Evolutionary conservation across 2,113 vertebrate species (phyloP), one percentile per base, ranked within the genome.

Genomic region (Nematolebias whitei): DNA sequence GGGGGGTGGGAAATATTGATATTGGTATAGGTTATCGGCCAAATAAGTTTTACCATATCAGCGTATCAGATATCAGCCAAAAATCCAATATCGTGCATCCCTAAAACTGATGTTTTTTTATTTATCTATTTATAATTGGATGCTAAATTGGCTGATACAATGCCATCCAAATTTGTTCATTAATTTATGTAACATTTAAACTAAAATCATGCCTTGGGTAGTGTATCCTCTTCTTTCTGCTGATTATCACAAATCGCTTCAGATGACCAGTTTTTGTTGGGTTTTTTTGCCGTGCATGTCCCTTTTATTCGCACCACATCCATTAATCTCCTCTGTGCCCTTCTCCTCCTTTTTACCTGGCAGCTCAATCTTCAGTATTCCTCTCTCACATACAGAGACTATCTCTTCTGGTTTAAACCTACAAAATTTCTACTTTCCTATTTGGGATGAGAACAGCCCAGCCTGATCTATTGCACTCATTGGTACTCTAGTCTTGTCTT

Each of bases 191-290:
- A 41, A 41, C 40, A 41, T 41, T 41, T 47, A 20, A 3, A 35
- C 45, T 26, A 19, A 29, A 26, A 19, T 52, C 5, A 29, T 29
- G 23, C 4, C 12, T 32, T 15, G 8, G 13, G 40, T 35, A 32
- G 50, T n/a, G n/a, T 19, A 16, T 44, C 14, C n/a, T 54, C 14
- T 53, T n/a, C 18, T 45, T 45, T 45, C n/a, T 35, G 12, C n/a
- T 38, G 24, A n/a, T 26, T 12, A 29, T 61, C 35, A 35, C 20
- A 44, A 15, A 26, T 63, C 38, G 45, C 63, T 48, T 26, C 9
- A 19, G n/a, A 14, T 29, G 63, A 44, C 32, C 62, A 54, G 50
- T 65, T 45, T 29, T 16, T 40, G 19, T 65, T n/a, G n/a, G n/a
- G n/a, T n/a, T n/a, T n/a, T n/a, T n/a, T n/a, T 53, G 24, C 24